These are phyloP conservation scores for Ruditapes philippinarum DNA, from an alignment of 1,140 invertebrate genomes.

Conservation along the genomic window DNA sequence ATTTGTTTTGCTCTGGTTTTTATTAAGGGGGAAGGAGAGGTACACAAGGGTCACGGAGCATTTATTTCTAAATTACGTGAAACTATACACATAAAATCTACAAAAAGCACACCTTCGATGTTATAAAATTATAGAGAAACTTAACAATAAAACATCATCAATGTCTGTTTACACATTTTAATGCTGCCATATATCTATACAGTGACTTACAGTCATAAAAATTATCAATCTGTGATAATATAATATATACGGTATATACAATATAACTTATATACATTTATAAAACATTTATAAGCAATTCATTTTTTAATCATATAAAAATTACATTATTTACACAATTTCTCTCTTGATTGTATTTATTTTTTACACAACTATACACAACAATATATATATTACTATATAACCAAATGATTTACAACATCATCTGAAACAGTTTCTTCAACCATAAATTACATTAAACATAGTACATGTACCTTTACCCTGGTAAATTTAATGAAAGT, in stretches of 20 bases:
- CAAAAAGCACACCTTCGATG: background rate
- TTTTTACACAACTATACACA: background rate
- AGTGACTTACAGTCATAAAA: background rate
- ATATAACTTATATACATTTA: background rate
- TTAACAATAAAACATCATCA: background rate
- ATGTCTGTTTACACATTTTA: conserved; percentile 9
- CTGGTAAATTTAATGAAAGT: too few relatives aligned
- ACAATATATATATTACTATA: background rate
- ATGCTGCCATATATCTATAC: conserved; percentile 19
- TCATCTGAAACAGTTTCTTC: background rate
- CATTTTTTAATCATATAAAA: background rate
- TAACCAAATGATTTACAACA: background rate
- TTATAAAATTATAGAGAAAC: background rate
- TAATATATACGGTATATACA: too few relatives aligned
- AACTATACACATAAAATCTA: background rate
- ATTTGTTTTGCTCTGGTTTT: background rate
- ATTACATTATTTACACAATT: background rate
- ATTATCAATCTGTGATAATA: background rate
- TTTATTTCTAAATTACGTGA: background rate
- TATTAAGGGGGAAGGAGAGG: background rate
- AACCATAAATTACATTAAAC: too few relatives aligned
- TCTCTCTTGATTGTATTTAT: background rate
- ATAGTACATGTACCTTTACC: too few relatives aligned
- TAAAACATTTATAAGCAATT: background rate
- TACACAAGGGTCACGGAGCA: background rate